Base-by-base conservation (phyloP, 2,797 vertebrate genomes). In the Pseudomugil tenellus region DNA sequence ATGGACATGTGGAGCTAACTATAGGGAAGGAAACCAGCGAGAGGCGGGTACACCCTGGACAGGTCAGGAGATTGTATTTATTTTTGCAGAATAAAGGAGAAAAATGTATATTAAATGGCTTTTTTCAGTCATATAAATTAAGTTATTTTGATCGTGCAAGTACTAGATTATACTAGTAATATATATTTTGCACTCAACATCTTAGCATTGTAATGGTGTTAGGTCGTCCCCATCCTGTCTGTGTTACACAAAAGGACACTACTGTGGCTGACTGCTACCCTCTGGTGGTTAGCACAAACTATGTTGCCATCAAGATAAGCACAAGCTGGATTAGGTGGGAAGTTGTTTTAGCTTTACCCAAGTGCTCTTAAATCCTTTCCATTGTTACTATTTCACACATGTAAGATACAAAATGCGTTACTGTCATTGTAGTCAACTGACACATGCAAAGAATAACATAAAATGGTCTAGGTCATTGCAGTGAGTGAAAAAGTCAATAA, bases 1-100 rank as follows among this genome's bases (percentile, higher is more conserved):
- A 95, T 93, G 83, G 93, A 95, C 83, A 95, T 94, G 92, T 90
- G 63, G 7, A 83, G 5, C 41, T 94, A 97, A 94, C 94, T 93
- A 96, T 69, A 84, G 90, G 80, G 71, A 75, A 76, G 81, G 60
- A 49, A 76, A 77, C 39, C 86, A 76, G 48, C 80, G 86, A 63
- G 94, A 35, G n/a, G n/a, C n/a, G n/a, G n/a, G n/a, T n/a, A n/a
- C n/a, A n/a, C n/a, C n/a, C n/a, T n/a, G n/a, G n/a, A n/a, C n/a
- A n/a, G n/a, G n/a, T n/a, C n/a, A n/a, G n/a, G n/a, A n/a, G n/a
- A n/a, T n/a, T n/a, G 11, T 5, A 14, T 67, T 70, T 53, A 71
- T 74, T 67, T 21, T 46, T 57, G 53, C 41, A 69, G 4, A 84
- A 81, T 79, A 83, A 81, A 84, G 71, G 10, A 73, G 48, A 28